Evolutionary conservation across 2,888 invertebrate genomes (phyloP).

Genomic region (Mimas tiliae): DNA sequence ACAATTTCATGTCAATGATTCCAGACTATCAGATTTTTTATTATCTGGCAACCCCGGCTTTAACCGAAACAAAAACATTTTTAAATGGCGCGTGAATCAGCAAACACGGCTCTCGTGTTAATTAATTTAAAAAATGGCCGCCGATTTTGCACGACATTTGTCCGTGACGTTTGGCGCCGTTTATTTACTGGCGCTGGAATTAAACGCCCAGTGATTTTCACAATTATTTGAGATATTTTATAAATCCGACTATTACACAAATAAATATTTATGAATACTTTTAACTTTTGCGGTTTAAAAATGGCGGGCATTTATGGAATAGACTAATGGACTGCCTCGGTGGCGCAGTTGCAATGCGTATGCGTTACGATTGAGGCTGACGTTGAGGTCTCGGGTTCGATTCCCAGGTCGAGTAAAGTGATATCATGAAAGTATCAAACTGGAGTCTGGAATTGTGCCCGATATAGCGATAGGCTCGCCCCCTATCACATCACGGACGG

Average conservation of each 20-base stretch:
- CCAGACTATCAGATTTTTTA: background rate
- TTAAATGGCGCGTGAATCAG: conserved; percentile 15
- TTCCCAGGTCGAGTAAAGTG: too few species aligned
- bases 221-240: background rate
- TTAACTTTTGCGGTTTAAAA: background rate
- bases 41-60: background rate
- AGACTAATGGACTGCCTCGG: too few species aligned
- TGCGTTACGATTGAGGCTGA: too few species aligned
- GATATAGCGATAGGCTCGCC: too few species aligned
- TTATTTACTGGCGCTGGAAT: conserved; percentile 15
- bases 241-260: background rate
- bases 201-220: conserved; percentile 7
- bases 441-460: too few species aligned
- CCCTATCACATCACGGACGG: too few species aligned
- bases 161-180: conserved; percentile 20
- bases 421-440: too few species aligned
- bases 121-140: conserved; percentile 22
- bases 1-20: background rate
- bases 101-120: background rate
- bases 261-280: conserved; percentile 3
- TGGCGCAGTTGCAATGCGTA: too few species aligned
- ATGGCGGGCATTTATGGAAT: background rate
- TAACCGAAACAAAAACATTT: conserved; percentile 10
- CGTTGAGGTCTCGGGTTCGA: too few species aligned
- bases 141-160: conserved; percentile 20